Conservation (phyloP, 2,888 invertebrate genomes). For the Yponomeuta malinellus region DNA sequence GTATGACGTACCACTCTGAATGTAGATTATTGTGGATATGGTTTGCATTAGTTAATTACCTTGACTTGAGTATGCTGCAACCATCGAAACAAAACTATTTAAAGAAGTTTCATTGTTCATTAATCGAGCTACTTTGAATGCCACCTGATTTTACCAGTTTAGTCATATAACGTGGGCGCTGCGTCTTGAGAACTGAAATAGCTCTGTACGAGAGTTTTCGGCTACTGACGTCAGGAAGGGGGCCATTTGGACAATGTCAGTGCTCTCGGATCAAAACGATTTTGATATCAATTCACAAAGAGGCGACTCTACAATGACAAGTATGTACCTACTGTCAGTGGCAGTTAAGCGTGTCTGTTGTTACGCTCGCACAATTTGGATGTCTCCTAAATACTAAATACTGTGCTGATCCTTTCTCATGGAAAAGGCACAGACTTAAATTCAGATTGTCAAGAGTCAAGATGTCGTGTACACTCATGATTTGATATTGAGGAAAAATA, state of each 20-base stretch:
- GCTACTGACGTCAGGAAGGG: conserved; percentile 54
- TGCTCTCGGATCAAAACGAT: conserved; percentile 7
- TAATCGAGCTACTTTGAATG: conserved; percentile 46
- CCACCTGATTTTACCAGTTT: conserved; percentile 51
- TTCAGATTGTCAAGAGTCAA: not conserved
- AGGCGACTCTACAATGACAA: not conserved
- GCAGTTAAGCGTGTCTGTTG: too few relatives aligned
- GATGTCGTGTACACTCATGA: not conserved
- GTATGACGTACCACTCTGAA: not conserved
- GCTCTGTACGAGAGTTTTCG: conserved; percentile 45
- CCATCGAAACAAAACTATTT: not conserved
- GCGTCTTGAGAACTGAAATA: conserved; percentile 44
- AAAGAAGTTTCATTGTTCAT: conserved; percentile 17
- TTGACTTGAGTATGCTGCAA: not conserved
- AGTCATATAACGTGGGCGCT: conserved; percentile 52
- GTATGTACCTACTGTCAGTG: too few relatives aligned
- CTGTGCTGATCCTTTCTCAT: too few relatives aligned
- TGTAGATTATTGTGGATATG: not conserved
- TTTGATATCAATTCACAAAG: conserved; percentile 5
- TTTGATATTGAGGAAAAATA: not conserved
- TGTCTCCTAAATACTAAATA: too few relatives aligned
- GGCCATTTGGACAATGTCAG: conserved; percentile 56
- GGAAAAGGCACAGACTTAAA: too few relatives aligned
- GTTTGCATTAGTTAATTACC: not conserved
- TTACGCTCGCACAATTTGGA: too few relatives aligned